Conservation (phyloP, 2,113 vertebrate genomes). For the Porphyrio hochstetteri region DNA sequence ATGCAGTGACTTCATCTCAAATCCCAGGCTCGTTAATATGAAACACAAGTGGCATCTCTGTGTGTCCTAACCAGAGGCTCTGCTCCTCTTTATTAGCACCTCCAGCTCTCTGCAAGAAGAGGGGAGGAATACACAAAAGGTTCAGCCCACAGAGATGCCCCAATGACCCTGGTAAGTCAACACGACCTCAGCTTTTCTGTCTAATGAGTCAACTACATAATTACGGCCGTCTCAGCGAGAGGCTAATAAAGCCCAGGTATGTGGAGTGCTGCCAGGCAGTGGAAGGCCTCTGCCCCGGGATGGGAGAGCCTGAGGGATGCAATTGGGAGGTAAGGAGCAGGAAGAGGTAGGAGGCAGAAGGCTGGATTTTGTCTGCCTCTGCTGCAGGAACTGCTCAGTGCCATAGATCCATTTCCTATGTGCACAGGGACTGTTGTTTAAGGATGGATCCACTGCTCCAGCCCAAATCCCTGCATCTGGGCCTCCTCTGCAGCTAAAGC, state of each 20-base stretch:
- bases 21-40: neutral
- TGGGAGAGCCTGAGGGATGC: neutral
- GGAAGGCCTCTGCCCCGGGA: neutral
- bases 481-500: neutral
- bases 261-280: neutral
- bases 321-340: neutral
- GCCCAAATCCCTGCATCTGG: neutral
- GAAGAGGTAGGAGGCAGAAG: neutral
- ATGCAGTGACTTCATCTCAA: neutral
- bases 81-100: neutral
- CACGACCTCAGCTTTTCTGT: neutral
- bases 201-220: neutral
- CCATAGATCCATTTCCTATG: neutral
- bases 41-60: neutral
- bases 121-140: neutral
- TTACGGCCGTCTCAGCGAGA: neutral
- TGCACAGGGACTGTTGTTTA: neutral
- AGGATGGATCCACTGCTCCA: neutral
- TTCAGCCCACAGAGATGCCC: neutral
- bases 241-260: neutral
- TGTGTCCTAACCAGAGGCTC: accelerated
- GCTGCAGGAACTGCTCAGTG: neutral
- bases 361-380: neutral
- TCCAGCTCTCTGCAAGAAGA: neutral
- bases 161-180: neutral